Evolutionary conservation across 2,113 vertebrate genomes (phyloP), one percentile per base, ranked within the genome.

Genomic region (Odobenus rosmarus): DNA sequence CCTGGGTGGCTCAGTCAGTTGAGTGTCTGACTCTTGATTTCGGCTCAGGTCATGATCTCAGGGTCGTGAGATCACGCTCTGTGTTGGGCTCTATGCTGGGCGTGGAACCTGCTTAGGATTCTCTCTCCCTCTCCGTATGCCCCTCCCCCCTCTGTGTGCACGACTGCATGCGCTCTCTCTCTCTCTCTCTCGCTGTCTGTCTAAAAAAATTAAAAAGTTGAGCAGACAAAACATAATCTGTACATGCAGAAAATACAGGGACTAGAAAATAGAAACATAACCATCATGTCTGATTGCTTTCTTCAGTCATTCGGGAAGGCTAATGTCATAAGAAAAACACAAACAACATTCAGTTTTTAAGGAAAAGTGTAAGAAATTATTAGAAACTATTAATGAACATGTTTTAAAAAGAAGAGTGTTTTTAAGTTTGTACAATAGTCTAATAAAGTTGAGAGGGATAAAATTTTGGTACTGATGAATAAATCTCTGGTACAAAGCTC

Each of bases 401-500:
- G 9, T 55, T 92, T 7, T 93, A 46, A 86, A 74, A 86, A 67
- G 33, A 57, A 88, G 21, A 39, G 9, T 64, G 28, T 67, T n/a
- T 77, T 81, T 79, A 23, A 9, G 1, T 93, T 90, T 84, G 10
- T 49, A 93, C 94, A 93, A 69, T n/a, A 95, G 11, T 81, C 61
- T 77, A 92, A 91, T 87, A 88, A 90, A 95, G 49, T 79, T 82
- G 13, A 74, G 49, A 85, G 28, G 53, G 53, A 74, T 94, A 67
- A 89, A 82, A 82, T 93, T 80, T 95, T 90, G 74, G 79, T 94
- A 94, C 72, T 76, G 39, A 55, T 91, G n/a, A 95, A 55, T 96
- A 80, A 95, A 88, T 97, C 53, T 95, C 92, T 83, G 42, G 21
- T 77, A 92, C 12, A 92, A 83, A 96, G 80, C 88, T 93, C 88